Evolutionary conservation across 2,113 vertebrate genomes (phyloP).

Genomic region (Tenrec ecaudatus): DNA sequence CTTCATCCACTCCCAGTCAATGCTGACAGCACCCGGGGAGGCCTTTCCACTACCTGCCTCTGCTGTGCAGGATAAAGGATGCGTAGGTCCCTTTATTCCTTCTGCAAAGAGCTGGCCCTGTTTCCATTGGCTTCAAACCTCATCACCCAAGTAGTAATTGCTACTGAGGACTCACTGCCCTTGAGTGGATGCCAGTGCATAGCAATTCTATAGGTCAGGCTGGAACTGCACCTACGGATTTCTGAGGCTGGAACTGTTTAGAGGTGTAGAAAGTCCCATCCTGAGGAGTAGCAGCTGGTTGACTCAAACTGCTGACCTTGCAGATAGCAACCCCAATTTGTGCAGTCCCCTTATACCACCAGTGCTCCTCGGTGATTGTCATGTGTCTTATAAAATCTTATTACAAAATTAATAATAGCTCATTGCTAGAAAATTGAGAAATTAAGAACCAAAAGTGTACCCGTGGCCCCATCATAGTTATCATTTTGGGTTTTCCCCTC

Average conservation of each 20-base stretch:
- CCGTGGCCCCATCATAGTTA: background rate
- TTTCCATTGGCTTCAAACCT: background rate
- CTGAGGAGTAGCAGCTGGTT: too few relatives aligned
- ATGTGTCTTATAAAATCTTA: background rate
- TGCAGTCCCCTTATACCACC: too few relatives aligned
- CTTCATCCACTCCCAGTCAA: background rate
- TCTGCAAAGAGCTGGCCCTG: background rate
- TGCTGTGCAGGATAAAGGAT: background rate
- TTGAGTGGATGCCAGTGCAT: too few relatives aligned
- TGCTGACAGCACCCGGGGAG: background rate
- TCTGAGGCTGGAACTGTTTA: too few relatives aligned
- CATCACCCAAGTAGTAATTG: background rate
- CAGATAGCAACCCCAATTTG: too few relatives aligned
- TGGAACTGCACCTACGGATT: too few relatives aligned
- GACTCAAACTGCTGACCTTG: too few relatives aligned
- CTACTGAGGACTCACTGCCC: background rate
- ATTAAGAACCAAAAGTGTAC: conserved; percentile 18
- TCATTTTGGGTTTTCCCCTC: conserved; percentile 16
- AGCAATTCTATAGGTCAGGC: too few relatives aligned
- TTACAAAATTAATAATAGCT: background rate
- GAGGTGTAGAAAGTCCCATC: too few relatives aligned
- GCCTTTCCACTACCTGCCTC: background rate
- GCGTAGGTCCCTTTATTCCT: background rate
- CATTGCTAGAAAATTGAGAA: conserved; percentile 30
- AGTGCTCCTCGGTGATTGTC: too few relatives aligned